Evolutionary conservation across 1,140 invertebrate species (phyloP).

Genomic region (Sycobia sp.): DNA sequence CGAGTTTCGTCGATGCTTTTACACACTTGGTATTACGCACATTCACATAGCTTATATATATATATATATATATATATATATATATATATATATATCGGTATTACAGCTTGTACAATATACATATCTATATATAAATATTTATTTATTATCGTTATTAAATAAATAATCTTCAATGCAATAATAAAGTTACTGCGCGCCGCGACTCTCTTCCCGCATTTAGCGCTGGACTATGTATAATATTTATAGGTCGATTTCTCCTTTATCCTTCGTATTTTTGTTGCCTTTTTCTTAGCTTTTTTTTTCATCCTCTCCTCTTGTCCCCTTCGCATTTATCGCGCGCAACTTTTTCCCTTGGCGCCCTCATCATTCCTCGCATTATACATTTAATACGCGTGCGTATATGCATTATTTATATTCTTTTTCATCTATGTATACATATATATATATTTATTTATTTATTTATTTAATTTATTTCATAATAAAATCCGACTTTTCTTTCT

Average conservation of each 20-base stretch:
- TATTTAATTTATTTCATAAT: conserved; percentile 9
- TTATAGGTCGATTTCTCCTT: conserved; percentile 41
- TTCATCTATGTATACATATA: conserved; percentile 20
- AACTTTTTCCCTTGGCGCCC: background rate
- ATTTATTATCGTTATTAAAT: conserved; percentile 50
- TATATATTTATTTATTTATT: conserved; percentile 23
- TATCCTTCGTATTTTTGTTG: background rate
- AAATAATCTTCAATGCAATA: conserved; percentile 61
- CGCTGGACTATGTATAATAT: conserved; percentile 43
- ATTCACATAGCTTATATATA: too few relatives aligned
- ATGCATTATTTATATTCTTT: conserved; percentile 47
- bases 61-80: too few relatives aligned
- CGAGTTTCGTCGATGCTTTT: too few relatives aligned
- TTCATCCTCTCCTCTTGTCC: background rate
- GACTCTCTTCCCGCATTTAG: background rate
- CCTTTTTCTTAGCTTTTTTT: background rate
- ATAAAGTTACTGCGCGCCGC: conserved; percentile 51
- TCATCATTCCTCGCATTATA: background rate
- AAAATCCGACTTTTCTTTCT: conserved; percentile 5
- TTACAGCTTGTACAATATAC: conserved; percentile 47
- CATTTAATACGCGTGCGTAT: conserved; percentile 30
- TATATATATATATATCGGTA: too few relatives aligned
- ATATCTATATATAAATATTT: conserved; percentile 46
- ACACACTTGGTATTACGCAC: too few relatives aligned
- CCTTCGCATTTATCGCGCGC: too few relatives aligned